Evolutionary conservation across 2,888 invertebrate genomes (phyloP).

Genomic region (Globia sparganii): DNA sequence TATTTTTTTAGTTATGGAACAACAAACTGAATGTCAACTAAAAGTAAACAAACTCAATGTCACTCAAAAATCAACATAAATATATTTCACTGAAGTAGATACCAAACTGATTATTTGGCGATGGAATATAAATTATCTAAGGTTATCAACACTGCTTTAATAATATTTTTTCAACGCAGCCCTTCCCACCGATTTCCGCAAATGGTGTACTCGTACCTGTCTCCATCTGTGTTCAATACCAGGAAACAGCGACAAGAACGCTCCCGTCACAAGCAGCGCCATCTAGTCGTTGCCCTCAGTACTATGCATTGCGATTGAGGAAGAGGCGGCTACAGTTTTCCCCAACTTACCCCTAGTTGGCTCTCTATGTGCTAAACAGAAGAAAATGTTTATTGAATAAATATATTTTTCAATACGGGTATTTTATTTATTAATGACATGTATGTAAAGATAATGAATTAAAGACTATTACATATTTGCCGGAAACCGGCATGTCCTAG

Average conservation of each 20-base stretch:
- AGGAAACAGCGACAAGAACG: neutral
- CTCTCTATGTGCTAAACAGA: slow-evolving; percentile 2
- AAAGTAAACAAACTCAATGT: no score
- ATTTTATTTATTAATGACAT: neutral
- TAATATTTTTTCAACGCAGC: neutral
- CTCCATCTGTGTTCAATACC: slow-evolving; percentile 40
- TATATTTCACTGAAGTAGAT: no score
- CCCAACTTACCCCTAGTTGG: slow-evolving; percentile 21
- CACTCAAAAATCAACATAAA: no score
- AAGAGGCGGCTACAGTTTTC: neutral
- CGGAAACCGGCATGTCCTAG: no score
- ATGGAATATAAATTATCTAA: no score
- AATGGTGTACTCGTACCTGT: neutral
- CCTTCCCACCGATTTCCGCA: neutral
- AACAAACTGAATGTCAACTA: no score
- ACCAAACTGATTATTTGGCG: no score
- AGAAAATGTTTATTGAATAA: neutral
- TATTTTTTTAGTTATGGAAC: no score
- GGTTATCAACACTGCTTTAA: no score
- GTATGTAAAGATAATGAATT: no score
- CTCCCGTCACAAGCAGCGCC: slow-evolving; percentile 13
- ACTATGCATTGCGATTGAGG: neutral
- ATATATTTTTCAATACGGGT: neutral
- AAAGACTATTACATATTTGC: no score
- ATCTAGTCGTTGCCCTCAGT: slow-evolving; percentile 14